Conservation (phyloP, 2,113 vertebrate genomes). For the Stigmatopora nigra region DNA sequence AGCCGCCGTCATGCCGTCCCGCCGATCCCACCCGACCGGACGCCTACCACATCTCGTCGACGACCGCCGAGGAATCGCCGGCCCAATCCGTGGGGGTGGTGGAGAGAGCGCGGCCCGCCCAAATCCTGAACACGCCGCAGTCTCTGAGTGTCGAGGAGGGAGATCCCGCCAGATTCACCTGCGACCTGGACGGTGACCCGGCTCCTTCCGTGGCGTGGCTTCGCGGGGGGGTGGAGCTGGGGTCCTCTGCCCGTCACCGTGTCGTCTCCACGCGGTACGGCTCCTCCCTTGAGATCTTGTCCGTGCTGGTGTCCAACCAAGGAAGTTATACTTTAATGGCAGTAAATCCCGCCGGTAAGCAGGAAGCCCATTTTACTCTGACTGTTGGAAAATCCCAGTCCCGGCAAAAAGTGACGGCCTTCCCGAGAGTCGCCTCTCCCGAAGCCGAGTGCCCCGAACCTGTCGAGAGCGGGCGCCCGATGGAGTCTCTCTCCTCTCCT, state of each 20-base stretch:
- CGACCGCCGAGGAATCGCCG: constrained; percentile 52
- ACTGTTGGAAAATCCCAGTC: constrained; percentile 76
- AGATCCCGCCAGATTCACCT: constrained; percentile 80
- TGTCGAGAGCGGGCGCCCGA: constrained; percentile 62
- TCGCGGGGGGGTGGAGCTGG: constrained; percentile 68
- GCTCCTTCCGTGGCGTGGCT: constrained; percentile 83
- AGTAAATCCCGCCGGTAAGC: constrained; percentile 83
- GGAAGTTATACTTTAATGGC: constrained; percentile 84
- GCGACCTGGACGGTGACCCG: constrained; percentile 90
- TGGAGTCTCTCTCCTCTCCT: constrained; percentile 67
- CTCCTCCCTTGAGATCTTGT: constrained; percentile 85
- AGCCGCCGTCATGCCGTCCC: constrained; percentile 76
- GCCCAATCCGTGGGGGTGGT: constrained; percentile 12
- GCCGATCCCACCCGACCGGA: constrained; percentile 84
- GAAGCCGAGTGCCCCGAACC: constrained; percentile 80
- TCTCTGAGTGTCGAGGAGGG: constrained; percentile 86
- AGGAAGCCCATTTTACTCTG: constrained; percentile 86
- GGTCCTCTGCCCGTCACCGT: constrained; percentile 75
- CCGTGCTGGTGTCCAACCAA: constrained; percentile 83
- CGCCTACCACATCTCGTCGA: constrained; percentile 81
- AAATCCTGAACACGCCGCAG: constrained; percentile 82
- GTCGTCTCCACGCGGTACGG: constrained; percentile 77
- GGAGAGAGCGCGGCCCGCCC: constrained; percentile 71
- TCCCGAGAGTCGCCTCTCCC: constrained; percentile 64
- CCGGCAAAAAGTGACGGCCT: constrained; percentile 72